Conservation (phyloP, 2,113 vertebrate species). For the Balaeniceps rex region DNA sequence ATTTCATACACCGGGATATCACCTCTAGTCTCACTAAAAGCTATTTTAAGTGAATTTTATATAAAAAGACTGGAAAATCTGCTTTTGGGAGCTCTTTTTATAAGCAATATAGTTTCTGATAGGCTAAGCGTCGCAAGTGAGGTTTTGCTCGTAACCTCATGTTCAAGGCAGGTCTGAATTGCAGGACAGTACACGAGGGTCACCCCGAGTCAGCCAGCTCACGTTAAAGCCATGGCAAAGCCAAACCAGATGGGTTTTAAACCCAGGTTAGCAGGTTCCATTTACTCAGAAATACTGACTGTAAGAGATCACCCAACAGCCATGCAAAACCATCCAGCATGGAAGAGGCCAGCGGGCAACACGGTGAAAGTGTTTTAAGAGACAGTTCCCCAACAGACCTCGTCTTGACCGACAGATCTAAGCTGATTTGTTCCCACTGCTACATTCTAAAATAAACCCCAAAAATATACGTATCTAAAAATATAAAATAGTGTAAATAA, state of each 20-base stretch:
- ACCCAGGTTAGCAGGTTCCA: neutral
- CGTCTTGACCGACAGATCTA: neutral
- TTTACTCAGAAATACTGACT: neutral
- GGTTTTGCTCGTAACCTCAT: neutral
- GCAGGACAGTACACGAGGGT: neutral
- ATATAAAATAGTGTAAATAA: neutral
- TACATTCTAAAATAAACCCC: accelerated
- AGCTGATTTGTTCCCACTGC: neutral
- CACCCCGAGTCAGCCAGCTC: neutral
- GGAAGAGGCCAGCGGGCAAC: neutral
- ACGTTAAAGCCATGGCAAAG: neutral
- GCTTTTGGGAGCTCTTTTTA: neutral
- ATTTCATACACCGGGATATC: neutral
- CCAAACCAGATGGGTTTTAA: neutral
- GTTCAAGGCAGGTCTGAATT: neutral
- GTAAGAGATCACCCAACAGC: neutral
- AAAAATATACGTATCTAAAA: accelerated
- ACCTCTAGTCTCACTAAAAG: neutral
- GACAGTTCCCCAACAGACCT: neutral
- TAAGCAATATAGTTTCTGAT: neutral
- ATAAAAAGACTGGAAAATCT: neutral
- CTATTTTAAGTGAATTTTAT: neutral
- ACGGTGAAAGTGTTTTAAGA: accelerated
- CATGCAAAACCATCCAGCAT: neutral
- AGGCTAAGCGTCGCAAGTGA: neutral